Conservation (phyloP, 2,797 vertebrate genomes). For the Chelonia mydas region DNA sequence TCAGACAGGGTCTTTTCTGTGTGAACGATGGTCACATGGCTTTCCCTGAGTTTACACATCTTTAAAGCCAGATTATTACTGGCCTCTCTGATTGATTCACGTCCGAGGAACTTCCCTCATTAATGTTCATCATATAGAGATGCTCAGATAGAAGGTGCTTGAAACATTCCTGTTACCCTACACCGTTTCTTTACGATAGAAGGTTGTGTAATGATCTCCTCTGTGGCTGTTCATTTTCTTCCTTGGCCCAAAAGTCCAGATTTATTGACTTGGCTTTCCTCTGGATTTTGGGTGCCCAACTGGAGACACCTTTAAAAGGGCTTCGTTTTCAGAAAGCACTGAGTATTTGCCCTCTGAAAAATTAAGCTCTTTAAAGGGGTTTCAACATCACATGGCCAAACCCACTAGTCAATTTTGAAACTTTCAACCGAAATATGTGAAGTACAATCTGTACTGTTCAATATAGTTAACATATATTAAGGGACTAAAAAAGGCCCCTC, state of each 20-base stretch:
- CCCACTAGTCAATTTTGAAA: not conserved
- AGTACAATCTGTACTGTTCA: not conserved
- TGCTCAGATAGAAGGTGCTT: not conserved
- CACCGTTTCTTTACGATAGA: not conserved
- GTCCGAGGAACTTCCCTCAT: not conserved
- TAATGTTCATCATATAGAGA: accelerated
- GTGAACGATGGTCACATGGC: not conserved
- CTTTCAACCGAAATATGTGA: accelerated
- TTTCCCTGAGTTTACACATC: not conserved
- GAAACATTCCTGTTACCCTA: not conserved
- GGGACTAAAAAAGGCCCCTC: not conserved
- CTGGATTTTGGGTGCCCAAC: not conserved
- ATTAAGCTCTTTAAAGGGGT: not conserved
- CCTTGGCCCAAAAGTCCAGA: not conserved
- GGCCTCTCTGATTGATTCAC: not conserved
- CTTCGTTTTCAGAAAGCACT: not conserved
- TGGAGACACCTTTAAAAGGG: not conserved
- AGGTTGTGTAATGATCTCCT: not conserved
- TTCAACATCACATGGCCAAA: not conserved
- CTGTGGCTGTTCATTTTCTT: not conserved
- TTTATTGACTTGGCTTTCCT: not conserved
- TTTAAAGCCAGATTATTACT: not conserved
- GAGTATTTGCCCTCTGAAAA: not conserved
- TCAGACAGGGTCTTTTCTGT: accelerated
- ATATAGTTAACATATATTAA: not conserved